phyloP scores from a whole-genome alignment of 2,888 invertebrate species.

The Andricus curvator region DNA sequence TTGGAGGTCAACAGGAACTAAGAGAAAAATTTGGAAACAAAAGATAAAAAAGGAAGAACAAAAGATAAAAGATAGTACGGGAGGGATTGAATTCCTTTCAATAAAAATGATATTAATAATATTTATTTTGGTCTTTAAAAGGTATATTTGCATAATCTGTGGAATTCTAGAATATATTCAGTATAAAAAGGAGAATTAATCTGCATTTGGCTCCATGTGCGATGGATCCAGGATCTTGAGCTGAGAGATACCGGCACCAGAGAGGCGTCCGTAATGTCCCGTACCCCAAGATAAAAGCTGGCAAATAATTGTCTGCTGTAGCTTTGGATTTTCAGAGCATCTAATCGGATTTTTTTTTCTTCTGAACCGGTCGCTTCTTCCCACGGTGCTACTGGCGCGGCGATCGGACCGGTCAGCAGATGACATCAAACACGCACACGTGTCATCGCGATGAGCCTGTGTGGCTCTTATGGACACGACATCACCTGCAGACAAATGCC shows the following conservation, averaged over 20 bases:
- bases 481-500: constrained; percentile 27
- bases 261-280: constrained; percentile 30
- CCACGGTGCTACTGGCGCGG: constrained; percentile 71
- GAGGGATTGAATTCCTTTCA: not conserved
- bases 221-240: constrained; percentile 4
- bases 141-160: constrained; percentile 1
- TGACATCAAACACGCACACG: constrained; percentile 66
- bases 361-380: constrained; percentile 65
- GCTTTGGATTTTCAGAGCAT: not conserved
- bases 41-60: not conserved
- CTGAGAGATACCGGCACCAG: constrained; percentile 4
- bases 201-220: not conserved
- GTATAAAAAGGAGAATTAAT: constrained; percentile 13
- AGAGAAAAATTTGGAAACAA: no score
- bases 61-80: no score
- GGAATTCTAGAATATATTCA: not conserved
- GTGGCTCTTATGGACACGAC: constrained; percentile 56
- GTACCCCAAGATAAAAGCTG: constrained; percentile 14
- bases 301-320: constrained; percentile 3
- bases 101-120: no score
- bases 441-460: constrained; percentile 59
- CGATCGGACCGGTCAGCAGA: constrained; percentile 72
- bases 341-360: constrained; percentile 47
- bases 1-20: no score
- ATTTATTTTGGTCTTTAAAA: not conserved